These are phyloP conservation scores for Scyliorhinus canicula DNA, from an alignment of 2,797 vertebrate species.

Conservation along the genomic window DNA sequence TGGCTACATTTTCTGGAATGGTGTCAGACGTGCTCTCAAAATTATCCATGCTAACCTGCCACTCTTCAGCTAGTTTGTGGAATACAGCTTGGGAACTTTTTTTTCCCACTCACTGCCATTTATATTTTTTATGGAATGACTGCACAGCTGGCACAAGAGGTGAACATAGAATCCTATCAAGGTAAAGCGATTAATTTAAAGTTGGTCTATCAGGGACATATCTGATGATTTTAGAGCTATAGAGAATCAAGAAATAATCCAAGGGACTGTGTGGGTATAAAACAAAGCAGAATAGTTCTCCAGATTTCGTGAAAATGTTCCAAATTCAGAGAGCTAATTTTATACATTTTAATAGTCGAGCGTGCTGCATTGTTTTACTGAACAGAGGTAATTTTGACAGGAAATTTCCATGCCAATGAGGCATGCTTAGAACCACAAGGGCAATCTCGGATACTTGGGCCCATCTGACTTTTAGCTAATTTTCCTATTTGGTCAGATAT, in stretches of 20 bases:
- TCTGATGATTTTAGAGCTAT: neutral
- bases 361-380: neutral
- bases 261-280: neutral
- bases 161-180: neutral
- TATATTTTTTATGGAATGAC: neutral
- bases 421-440: neutral
- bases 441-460: neutral
- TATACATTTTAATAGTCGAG: neutral
- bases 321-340: conserved; percentile 18
- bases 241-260: neutral
- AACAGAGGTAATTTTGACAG: neutral
- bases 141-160: neutral
- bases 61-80: neutral
- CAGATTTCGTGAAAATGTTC: conserved; percentile 18
- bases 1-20: neutral
- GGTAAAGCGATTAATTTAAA: neutral
- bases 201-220: neutral
- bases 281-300: neutral
- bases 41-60: neutral
- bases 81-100: neutral
- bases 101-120: neutral
- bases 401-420: neutral
- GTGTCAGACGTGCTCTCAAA: neutral
- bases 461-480: too few relatives aligned
- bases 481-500: neutral